Evolutionary conservation across 2,113 vertebrate genomes (phyloP), one percentile per base, ranked within the genome.

Genomic region (Catharus fuscescens): DNA sequence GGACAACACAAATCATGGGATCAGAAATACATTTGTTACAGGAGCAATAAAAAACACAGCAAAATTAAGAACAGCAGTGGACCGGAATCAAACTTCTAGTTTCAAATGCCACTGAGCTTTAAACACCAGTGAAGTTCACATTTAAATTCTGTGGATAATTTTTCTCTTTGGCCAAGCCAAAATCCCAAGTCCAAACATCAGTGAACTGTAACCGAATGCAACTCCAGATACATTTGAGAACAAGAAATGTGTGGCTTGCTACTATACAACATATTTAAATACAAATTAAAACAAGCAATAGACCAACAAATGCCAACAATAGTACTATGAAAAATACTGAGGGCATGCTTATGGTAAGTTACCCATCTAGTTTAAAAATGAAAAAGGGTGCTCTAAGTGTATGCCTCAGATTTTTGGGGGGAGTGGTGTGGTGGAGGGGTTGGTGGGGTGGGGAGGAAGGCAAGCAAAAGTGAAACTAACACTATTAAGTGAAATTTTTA

Each of bases 21-120:
- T 57, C 34, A 77, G 66, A 91, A 92, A 72, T 31, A 82, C 12
- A 36, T 91, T 77, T 87, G 25, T 76, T 92, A 76, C 36, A 72
- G 61, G 23, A 52, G 45, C 65, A 79, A 16, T 52, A 87, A 84
- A 34, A 88, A 84, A 79, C 36, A 78, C 83, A 74, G 57, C 57
- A 87, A 93, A 93, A 91, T 91, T 84, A 93, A 76, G 45, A 93
- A 64, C 25, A 86, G 44, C 67, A 78, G 32, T 47, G 65, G 47
- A 67, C 61, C 40, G 60, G 56, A 91, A 89, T 45, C 53, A 88
- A 80, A 86, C 9, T 66, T 88, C 17, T 44, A 61, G 44, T 42
- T 84, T 53, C 73, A 93, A 94, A 92, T 78, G 24, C 61, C 89
- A 93, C 26, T 65, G 80, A 93, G 54, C 42, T 89, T 85, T 82